Base-by-base conservation (phyloP, 1,140 invertebrate genomes). In the Eupristina koningsbergeri region DNA sequence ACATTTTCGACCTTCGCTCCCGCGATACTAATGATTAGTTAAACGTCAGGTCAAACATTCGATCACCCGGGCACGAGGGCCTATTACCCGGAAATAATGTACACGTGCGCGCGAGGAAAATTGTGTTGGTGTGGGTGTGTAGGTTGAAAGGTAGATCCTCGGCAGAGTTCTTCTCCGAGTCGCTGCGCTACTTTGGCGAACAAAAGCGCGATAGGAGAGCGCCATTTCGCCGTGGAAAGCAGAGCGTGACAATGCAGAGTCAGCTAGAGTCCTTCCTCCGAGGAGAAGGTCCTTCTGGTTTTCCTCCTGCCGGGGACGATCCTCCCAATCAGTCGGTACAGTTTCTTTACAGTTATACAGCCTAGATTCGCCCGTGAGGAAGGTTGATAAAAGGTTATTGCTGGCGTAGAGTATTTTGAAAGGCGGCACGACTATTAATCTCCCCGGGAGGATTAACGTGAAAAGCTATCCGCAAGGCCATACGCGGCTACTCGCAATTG, bases 181-280 rank as follows among this genome's bases (percentile, higher is more conserved):
- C n/a, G n/a, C n/a, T 39, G 76, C 58, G 61, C 61, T 50, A 64
- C 58, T 64, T 41, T 64, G n/a, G 13, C 34, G 22, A 3, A 31
- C 29, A 39, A 53, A 36, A 64, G 34, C 36, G 36, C 58, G 31
- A 75, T 61, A 39, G 22, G 58, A 61, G 50, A 41, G 36, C 26
- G 58, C 19, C 36, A 71, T 26, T 41, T 26, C 45, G 47, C 19
- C 3, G 67, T n/a, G 36, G 39, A 41, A 41, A 76, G 80, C 80
- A 81, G 80, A 81, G 80, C 80, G 80, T 81, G 71, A 50, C 79
- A 9, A 31, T 36, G 69, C 80, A 50, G 47, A 8, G 47, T 15
- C 53, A 67, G 71, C 80, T 69, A 81, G 69, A 75, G 71, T n/a
- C 34, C 19, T 69, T 6, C 64, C 3, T 34, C 29, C 31, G 47